Base-by-base conservation (phyloP, 1,140 invertebrate genomes). In the Ericerus pela region DNA sequence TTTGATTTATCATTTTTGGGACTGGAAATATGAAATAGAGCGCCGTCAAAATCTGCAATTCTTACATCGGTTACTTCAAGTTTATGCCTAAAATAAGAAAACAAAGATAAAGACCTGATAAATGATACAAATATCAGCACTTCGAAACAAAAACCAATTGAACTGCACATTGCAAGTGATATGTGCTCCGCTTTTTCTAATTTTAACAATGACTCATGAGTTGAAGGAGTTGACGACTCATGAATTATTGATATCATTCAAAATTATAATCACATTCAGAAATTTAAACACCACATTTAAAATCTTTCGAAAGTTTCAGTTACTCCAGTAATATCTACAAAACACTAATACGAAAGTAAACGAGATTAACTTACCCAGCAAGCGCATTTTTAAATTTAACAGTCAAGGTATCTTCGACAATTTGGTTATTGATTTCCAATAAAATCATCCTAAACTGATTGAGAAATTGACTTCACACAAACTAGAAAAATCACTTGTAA, bases 11-110 rank as follows among this genome's bases (percentile, higher is more conserved):
- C 93, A 62, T 81, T 83, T 73, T 91, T 86, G 61, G 91, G 76
- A 79, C 96, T 99, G 53, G 95, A 97, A 76, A 99, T 86, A 72
- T 97, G 93, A 76, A 95, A 99, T 56, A 98, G 72, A 55, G 96
- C 95, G 62, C 96, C 95, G 80, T 99, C 96, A 75, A 99, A 99
- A 77, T 99, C 96, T 63, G 90, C 85, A 69, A 96, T 79, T 59
- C 78, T 85, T 61, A 97, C 83, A 73, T 96, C 91, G 64, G 93
- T 91, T 58, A 83, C 86, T 68, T 98, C 95, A 62, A 86, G 83
- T 78, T 97, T 98, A 67, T 84, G 82, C 56, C 93, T 96, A 73
- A 58, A 79, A 77, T 62, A 56, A 62, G 68, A 68, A 60, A 59
- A 47, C 16, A 8, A 24, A 47, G 20, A 24, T 47, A 55, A 43